Conservation (phyloP, 92 coral and sea anemone genomes). For the Chrysogorgia sp. region DNA sequence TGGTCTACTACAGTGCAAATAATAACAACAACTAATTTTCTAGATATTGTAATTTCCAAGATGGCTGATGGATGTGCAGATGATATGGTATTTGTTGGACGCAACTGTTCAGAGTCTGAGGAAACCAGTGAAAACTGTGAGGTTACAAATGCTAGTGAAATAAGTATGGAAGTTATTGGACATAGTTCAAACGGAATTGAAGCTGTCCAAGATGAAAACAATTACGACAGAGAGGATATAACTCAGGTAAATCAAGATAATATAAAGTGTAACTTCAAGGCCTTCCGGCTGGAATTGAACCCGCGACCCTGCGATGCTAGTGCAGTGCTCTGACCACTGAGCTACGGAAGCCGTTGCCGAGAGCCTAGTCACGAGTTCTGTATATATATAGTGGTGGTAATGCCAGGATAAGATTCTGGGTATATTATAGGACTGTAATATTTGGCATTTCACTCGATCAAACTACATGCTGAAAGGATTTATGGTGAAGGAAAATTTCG, state of each 20-base stretch:
- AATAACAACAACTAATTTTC: not conserved
- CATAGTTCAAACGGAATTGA: not conserved
- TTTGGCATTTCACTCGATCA: no score
- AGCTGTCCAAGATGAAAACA: not conserved
- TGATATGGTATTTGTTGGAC: conserved; percentile 22
- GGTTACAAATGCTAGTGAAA: conserved; percentile 1
- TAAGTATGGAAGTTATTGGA: conserved; percentile 16
- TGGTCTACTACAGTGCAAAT: no score
- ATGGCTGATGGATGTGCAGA: conserved; percentile 37
- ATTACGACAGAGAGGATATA: conserved; percentile 29
- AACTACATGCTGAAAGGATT: no score
- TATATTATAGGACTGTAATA: no score
- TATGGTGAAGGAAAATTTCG: no score
- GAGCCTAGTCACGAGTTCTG: no score
- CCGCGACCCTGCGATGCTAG: no score
- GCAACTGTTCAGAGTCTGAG: not conserved
- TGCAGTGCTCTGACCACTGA: no score
- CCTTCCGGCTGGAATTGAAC: not conserved
- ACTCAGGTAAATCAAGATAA: not conserved
- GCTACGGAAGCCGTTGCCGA: no score
- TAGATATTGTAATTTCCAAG: not conserved
- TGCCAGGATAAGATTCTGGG: no score
- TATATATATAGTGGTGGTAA: no score
- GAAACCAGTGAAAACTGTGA: no score
- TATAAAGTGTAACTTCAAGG: not conserved